Percentiles rank a stretch among this genome's conserved stretches.
Conservation (phyloP, 2,888 invertebrate genomes). For the Dicyrtoma fusca region DNA sequence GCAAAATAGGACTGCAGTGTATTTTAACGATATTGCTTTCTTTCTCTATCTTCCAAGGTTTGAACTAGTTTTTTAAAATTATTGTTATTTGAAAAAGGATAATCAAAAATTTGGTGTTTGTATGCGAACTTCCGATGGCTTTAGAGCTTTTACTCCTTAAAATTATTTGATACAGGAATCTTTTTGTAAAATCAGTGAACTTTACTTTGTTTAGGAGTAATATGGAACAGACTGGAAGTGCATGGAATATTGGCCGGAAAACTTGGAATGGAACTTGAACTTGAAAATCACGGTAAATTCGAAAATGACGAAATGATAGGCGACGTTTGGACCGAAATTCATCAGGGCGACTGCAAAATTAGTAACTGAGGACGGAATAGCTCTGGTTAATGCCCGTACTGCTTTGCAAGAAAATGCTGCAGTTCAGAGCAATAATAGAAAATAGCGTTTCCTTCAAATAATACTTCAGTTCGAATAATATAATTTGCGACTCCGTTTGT, state of each 20-base stretch:
- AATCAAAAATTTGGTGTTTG: too few relatives aligned
- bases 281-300: slow-evolving; percentile 40
- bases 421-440: too few relatives aligned
- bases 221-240: slow-evolving; percentile 81
- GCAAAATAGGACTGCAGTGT: slow-evolving; percentile 42
- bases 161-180: neutral
- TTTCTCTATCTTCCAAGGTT: slow-evolving; percentile 64
- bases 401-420: too few relatives aligned
- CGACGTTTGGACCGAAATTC: slow-evolving; percentile 40
- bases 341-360: slow-evolving; percentile 41
- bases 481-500: too few relatives aligned
- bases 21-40: slow-evolving; percentile 47
- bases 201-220: slow-evolving; percentile 67
- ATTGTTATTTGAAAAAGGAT: too few relatives aligned
- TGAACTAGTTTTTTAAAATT: neutral
- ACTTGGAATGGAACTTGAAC: slow-evolving; percentile 68
- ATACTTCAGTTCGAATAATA: too few relatives aligned
- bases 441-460: too few relatives aligned
- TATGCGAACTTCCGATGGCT: too few relatives aligned
- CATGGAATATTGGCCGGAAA: slow-evolving; percentile 78
- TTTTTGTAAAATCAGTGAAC: neutral
- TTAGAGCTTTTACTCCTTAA: neutral
- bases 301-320: slow-evolving; percentile 17
- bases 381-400: too few relatives aligned
- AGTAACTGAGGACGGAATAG: too few relatives aligned